Evolutionary conservation across 2,113 vertebrate genomes (phyloP), one percentile per base, ranked within the genome.

Genomic region (Cygnus buccinator): DNA sequence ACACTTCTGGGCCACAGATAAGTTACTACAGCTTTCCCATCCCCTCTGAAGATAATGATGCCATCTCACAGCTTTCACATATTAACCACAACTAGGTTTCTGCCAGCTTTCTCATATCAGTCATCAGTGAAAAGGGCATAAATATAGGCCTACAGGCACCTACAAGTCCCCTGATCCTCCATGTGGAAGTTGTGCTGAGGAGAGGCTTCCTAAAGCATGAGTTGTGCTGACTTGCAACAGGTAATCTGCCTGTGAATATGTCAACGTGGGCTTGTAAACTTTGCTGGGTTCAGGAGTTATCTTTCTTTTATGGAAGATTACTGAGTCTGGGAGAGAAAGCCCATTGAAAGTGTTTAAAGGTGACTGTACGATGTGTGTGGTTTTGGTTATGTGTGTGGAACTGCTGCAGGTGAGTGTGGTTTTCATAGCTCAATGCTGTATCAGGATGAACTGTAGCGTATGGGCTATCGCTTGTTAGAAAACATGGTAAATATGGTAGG

Each of bases 191-290:
- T 76, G 11, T 2, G 2, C 8, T 65, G 28, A 11, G 41, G 54
- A 61, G 28, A 22, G 11, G 3, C 8, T 3, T 87, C 25, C 29
- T 55, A 37, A 71, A 75, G 7, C 0, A 0, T 18, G 11, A 59
- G 3, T 18, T 11, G 2, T 13, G 6, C 28, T 63, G 0, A 21
- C 12, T 8, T 70, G 31, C 3, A n/a, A 23, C 15, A 48, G 18
- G 13, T 0, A 0, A 3, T 6, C 7, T 28, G 20, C 52, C 52
- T 78, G 33, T 5, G n/a, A 41, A 15, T 0, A 1, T 3, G 10
- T 28, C 16, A 54, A 26, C 7, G 13, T 18, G 18, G 15, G 25
- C 44, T 61, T 66, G 23, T 63, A 43, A 71, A 3, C 9, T 66
- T 39, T n/a, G 31, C 46, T 66, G 35, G 3, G 5, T 39, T 71